phyloP scores from a whole-genome alignment of 2,797 vertebrate species.

The Peromyscus attwateri region DNA sequence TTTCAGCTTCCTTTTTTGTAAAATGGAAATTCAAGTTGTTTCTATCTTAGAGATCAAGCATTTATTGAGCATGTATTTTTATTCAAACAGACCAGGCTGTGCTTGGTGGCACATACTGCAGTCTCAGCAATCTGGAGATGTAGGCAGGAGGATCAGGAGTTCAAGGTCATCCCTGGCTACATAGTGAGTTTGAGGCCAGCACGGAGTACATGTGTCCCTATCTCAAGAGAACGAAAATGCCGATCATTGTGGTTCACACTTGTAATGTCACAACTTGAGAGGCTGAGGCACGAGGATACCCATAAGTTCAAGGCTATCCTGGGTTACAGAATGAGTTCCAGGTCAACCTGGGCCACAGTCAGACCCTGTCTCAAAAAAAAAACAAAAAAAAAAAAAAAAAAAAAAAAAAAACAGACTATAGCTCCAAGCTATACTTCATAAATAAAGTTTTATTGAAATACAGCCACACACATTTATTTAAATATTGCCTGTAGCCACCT shows the following conservation, averaged over 20 bases:
- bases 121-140: neutral
- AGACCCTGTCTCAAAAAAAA: neutral
- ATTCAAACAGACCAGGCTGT: neutral
- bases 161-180: neutral
- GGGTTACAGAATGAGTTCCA: neutral
- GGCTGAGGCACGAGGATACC: neutral
- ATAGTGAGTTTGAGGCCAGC: neutral
- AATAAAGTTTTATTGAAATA: slow-evolving; percentile 57
- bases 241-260: neutral
- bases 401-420: neutral
- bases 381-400: too few species aligned
- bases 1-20: slow-evolving; percentile 42
- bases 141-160: neutral
- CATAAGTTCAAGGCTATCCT: neutral
- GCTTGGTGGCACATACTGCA: neutral
- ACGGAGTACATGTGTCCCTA: neutral
- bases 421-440: neutral
- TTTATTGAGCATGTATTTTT: neutral
- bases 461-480: neutral
- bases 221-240: neutral
- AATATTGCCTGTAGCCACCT: neutral
- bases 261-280: neutral
- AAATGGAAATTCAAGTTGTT: slow-evolving; percentile 41
- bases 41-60: slow-evolving; percentile 35
- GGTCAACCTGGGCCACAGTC: neutral